A percentile compares a stretch with the other conserved stretches of the same genome.
phyloP scores from a whole-genome alignment of 2,888 invertebrate genomes.

The Cephus pygmeus region DNA sequence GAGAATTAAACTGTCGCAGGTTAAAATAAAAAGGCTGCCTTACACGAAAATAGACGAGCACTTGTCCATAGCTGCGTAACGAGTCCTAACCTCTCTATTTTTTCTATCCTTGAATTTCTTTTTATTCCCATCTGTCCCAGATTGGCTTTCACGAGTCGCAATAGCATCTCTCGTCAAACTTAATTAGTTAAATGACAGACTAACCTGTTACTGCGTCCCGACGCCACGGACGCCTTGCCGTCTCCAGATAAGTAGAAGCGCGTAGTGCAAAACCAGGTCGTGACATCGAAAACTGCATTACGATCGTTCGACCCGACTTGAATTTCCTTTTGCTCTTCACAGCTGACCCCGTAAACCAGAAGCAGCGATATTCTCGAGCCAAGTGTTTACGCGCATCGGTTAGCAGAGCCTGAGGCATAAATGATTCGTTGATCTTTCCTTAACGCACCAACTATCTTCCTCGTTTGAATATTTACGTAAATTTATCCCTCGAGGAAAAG shows the following conservation, averaged over 20 bases:
- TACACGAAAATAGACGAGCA: neutral
- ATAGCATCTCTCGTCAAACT: neutral
- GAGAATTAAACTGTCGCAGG: neutral
- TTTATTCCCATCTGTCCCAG: neutral
- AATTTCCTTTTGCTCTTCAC: constrained; percentile 33
- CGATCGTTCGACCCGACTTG: constrained; percentile 36
- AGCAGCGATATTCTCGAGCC: constrained; percentile 16
- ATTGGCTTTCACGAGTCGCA: neutral
- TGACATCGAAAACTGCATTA: constrained; percentile 50
- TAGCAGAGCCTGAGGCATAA: neutral
- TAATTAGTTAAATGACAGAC: neutral
- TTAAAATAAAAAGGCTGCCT: neutral
- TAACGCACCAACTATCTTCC: neutral
- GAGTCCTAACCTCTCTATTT: neutral
- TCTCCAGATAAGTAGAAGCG: constrained; percentile 16
- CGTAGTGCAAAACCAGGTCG: constrained; percentile 38
- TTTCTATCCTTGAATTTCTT: neutral
- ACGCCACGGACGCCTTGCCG: neutral
- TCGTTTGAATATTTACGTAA: neutral
- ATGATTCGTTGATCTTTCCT: neutral
- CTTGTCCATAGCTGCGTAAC: neutral
- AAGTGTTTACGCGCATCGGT: neutral
- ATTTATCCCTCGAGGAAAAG: neutral
- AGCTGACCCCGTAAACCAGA: constrained; percentile 40
- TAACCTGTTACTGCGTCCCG: neutral